Conservation (phyloP, 2,888 invertebrate species). For the Iselma pallidipennis region DNA sequence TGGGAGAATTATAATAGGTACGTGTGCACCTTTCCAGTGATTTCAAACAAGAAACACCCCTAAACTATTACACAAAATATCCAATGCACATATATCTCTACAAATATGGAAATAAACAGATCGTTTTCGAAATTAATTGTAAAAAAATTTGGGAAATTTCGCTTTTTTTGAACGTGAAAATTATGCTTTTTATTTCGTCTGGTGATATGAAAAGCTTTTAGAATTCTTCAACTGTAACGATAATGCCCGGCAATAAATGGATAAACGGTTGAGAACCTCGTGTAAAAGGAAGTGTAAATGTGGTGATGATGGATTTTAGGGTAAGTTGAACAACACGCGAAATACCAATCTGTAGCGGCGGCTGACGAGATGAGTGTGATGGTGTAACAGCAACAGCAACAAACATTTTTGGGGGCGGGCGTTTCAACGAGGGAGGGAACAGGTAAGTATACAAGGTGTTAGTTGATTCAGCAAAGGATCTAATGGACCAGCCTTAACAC, state of each 20-base stretch:
- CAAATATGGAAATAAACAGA: too few species aligned
- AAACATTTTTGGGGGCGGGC: constrained; percentile 31
- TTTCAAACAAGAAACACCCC: constrained; percentile 34
- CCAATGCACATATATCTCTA: too few species aligned
- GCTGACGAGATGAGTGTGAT: constrained; percentile 44
- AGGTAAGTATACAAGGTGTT: constrained; percentile 41
- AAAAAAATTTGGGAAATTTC: too few species aligned
- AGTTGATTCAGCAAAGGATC: constrained; percentile 51
- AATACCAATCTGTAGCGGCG: constrained; percentile 55
- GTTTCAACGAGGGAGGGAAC: constrained; percentile 31
- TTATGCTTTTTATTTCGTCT: too few species aligned
- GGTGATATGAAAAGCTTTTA: constrained; percentile 5
- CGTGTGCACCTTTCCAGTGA: constrained; percentile 47
- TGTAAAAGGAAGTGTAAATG: constrained; percentile 50
- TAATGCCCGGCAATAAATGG: constrained; percentile 29
- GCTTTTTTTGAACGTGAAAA: too few species aligned
- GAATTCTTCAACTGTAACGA: constrained; percentile 5
- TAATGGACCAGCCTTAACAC: constrained; percentile 47
- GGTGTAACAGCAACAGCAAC: neutral
- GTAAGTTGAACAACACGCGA: constrained; percentile 53
- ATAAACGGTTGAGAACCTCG: constrained; percentile 36
- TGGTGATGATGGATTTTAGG: constrained; percentile 54
- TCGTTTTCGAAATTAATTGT: neutral
- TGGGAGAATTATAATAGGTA: constrained; percentile 56
- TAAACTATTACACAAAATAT: neutral